Conservation (phyloP, 2,113 vertebrate species). For the Xiphorhynchus elegans region DNA sequence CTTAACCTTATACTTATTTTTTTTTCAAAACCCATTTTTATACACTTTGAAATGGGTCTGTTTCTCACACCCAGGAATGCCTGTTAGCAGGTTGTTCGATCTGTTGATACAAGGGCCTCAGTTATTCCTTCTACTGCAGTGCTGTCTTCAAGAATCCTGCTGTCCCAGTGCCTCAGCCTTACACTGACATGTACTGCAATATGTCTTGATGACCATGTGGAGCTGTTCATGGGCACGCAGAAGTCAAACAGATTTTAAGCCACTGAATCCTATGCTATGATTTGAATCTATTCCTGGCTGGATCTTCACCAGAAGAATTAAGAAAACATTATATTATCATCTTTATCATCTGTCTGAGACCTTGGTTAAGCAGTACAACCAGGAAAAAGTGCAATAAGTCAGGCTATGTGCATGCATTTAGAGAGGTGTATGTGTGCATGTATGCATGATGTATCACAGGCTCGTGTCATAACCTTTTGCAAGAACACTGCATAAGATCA, state of each 20-base stretch:
- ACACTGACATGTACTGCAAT: background rate
- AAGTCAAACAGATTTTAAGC: background rate
- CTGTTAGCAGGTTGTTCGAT: background rate
- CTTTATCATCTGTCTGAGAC: background rate
- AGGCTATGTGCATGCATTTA: background rate
- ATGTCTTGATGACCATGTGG: background rate
- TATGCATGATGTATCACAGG: accelerated
- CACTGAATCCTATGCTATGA: background rate
- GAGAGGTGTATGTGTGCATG: accelerated
- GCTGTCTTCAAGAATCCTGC: background rate
- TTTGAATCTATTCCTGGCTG: background rate
- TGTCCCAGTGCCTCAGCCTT: background rate
- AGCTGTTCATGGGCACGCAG: background rate
- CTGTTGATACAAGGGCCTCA: background rate
- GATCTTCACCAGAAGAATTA: background rate
- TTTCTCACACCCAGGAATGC: background rate
- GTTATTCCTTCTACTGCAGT: background rate
- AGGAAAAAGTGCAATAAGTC: background rate
- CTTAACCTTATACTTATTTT: background rate
- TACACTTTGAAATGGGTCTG: background rate
- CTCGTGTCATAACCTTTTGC: background rate
- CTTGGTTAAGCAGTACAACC: background rate
- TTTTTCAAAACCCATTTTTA: background rate
- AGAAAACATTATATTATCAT: background rate
- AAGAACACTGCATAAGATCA: background rate